Evolutionary conservation across 2,797 vertebrate genomes (phyloP).

Genomic region (Pipistrellus nathusii): DNA sequence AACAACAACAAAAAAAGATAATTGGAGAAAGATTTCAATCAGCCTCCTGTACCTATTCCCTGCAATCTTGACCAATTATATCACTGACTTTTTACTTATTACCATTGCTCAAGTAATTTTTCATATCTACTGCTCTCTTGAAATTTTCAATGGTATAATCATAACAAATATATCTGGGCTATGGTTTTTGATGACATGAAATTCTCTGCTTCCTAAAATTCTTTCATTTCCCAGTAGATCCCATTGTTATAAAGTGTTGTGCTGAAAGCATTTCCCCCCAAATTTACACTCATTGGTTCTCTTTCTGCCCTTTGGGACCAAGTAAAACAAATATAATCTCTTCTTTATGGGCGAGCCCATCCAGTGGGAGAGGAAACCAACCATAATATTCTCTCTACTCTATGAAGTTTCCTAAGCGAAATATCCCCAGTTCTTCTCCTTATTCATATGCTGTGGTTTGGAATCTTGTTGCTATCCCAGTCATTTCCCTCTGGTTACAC

Average conservation of each 20-base stretch:
- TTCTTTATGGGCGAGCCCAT: not conserved
- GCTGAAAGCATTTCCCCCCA: not conserved
- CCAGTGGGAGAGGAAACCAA: not conserved
- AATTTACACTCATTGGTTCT: not conserved
- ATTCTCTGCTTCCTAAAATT: conserved; percentile 14
- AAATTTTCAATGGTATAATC: not conserved
- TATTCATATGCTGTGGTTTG: not conserved
- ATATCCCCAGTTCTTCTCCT: not conserved
- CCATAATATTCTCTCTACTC: not conserved
- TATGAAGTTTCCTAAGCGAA: not conserved
- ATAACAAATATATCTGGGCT: not conserved
- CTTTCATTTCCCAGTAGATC: conserved; percentile 43
- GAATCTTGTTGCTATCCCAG: not conserved
- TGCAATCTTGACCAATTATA: not conserved
- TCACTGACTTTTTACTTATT: not conserved
- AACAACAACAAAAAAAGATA: not conserved
- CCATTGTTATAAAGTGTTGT: conserved; percentile 41
- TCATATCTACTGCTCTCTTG: not conserved
- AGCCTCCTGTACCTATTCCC: not conserved
- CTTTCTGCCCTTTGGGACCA: not conserved
- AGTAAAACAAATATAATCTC: not conserved
- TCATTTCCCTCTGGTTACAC: not conserved
- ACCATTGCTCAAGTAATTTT: not conserved
- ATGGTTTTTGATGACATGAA: not conserved
- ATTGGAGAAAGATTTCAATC: not conserved